Base-by-base conservation (phyloP, 2,797 vertebrate species). In the Myiotriccus ornatus region DNA sequence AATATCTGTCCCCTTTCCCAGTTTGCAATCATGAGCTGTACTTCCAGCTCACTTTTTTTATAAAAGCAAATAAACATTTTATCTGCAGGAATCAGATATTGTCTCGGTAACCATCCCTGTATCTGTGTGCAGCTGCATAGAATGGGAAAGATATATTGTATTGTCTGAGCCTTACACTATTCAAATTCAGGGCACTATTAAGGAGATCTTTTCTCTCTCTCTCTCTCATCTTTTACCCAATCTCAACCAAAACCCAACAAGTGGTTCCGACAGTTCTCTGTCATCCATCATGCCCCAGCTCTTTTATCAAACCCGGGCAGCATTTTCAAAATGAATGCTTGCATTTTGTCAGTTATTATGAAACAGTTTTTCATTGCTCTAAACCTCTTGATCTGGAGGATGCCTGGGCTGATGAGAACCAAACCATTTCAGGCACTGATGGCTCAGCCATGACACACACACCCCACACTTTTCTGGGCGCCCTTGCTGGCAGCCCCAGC, bases 1-100 rank as follows among this genome's bases (percentile, higher is more conserved):
- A 96, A 93, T 56, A 90, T 62, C 78, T 74, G 49, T 30, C 12
- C 34, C 80, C 65, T 68, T 77, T 63, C 60, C 34, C 52, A 32
- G 30, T 77, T 74, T 46, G 27, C 27, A 23, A 16, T 76, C 60
- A 17, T 46, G n/a, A 86, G 47, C 73, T 9, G 2, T n/a, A 35
- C 35, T 87, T 89, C 60, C 82, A 86, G 53, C n/a, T 69, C 39
- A n/a, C 12, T 43, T 44, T 53, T 85, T 78, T 44, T 32, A 41
- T 39, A 52, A 82, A 85, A 79, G 20, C 28, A 89, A 63, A 87
- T 43, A 70, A 87, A 41, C 14, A 6, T 68, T 81, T 84, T 80
- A 53, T 52, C 70, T 77, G 17, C 28, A 49, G n/a, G 46, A 27
- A 41, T 80, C 64, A 53, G 56, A 12, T 49, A n/a, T 0, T 70